Percentiles rank a stretch among this genome's conserved stretches.
phyloP scores from a whole-genome alignment of 2,888 invertebrate species.

The Chloroclystis v-ata region DNA sequence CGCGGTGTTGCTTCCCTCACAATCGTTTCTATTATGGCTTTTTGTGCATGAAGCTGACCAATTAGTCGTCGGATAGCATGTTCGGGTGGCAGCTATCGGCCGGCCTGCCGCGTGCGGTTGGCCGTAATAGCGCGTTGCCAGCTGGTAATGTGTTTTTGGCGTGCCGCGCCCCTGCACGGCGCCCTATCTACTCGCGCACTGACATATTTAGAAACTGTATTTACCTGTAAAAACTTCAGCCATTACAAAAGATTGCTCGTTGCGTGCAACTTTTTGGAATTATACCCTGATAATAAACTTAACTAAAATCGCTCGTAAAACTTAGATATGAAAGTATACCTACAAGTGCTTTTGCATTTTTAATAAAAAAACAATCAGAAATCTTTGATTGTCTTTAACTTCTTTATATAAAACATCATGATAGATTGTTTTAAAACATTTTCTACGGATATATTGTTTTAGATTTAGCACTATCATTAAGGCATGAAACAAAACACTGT shows the following conservation, averaged over 20 bases:
- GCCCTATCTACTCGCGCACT: constrained; percentile 60
- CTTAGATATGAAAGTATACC: too few species aligned
- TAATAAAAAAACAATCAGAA: too few species aligned
- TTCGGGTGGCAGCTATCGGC: constrained; percentile 65
- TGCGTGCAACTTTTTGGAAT: constrained; percentile 59
- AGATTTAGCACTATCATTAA: too few species aligned
- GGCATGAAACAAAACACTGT: constrained; percentile 30
- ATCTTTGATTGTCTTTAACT: too few species aligned
- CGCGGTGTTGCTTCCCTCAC: constrained; percentile 46
- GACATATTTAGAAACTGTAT: constrained; percentile 60
- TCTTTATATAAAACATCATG: too few species aligned
- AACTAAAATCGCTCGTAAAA: constrained; percentile 46
- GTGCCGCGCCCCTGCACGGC: constrained; percentile 58
- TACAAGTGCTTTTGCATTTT: too few species aligned
- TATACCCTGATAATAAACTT: constrained; percentile 61
- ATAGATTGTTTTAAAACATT: too few species aligned
- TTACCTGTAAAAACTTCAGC: constrained; percentile 55
- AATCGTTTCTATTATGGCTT: constrained; percentile 62
- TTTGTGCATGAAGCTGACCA: constrained; percentile 68
- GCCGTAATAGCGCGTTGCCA: constrained; percentile 69
- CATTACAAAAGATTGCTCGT: constrained; percentile 62
- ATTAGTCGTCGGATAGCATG: constrained; percentile 71
- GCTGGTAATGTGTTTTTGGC: constrained; percentile 72
- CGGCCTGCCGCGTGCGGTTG: constrained; percentile 65
- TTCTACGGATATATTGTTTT: too few species aligned